A percentile compares a stretch with the other conserved stretches of the same genome.
These are phyloP conservation scores for Automeris io DNA, from an alignment of 2,888 invertebrate species.

Conservation along the genomic window DNA sequence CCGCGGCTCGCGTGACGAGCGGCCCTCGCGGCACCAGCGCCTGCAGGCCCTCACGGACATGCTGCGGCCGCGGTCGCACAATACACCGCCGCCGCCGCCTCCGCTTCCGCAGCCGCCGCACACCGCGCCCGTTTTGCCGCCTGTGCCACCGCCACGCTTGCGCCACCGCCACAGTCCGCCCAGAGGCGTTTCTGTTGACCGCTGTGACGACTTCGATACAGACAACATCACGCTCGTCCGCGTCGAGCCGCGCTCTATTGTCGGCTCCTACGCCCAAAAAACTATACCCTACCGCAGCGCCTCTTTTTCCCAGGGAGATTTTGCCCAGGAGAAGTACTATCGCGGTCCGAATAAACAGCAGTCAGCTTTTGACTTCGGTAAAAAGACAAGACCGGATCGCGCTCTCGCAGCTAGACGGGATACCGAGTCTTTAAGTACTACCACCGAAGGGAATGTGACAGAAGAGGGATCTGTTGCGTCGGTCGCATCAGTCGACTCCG, in stretches of 20 bases:
- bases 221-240: conserved; percentile 72
- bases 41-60: conserved; percentile 89
- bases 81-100: conserved; percentile 45
- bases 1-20: conserved; percentile 69
- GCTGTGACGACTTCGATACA: conserved; percentile 64
- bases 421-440: conserved; percentile 42
- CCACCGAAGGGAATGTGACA: conserved; percentile 53
- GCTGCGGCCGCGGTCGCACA: conserved; percentile 77
- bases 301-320: conserved; percentile 92
- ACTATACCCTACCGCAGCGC: conserved; percentile 88
- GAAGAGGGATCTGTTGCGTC: conserved; percentile 74
- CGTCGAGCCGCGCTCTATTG: conserved; percentile 77
- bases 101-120: conserved; percentile 62
- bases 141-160: conserved; percentile 73
- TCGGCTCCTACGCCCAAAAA: conserved; percentile 79
- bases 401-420: conserved; percentile 43
- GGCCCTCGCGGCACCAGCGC: conserved; percentile 79
- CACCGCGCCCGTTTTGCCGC: conserved; percentile 75
- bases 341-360: conserved; percentile 50
- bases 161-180: conserved; percentile 72
- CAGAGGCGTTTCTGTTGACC: conserved; percentile 64
- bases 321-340: conserved; percentile 76
- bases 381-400: conserved; percentile 36
- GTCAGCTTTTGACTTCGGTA: conserved; percentile 64
- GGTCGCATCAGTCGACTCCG: conserved; percentile 73